Conservation (phyloP, 2,113 vertebrate genomes). For the Microtus ochrogaster region DNA sequence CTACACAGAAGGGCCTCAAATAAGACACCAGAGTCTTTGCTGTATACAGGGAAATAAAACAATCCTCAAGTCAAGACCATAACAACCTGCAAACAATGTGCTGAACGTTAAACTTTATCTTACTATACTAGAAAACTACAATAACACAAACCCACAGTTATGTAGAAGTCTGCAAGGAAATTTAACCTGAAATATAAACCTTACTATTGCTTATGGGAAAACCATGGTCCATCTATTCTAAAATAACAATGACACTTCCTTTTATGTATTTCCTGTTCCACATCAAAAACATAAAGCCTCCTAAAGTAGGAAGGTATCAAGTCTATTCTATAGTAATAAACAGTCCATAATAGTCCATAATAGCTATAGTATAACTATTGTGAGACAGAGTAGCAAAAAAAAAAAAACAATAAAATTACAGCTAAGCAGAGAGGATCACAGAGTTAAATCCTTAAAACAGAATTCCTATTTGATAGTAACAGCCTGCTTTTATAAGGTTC, state of each 20-base stretch:
- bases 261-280: not conserved
- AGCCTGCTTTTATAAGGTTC: not conserved
- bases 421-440: not conserved
- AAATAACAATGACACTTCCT: not conserved
- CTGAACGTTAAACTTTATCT: constrained; percentile 16
- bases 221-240: not conserved
- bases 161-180: not conserved
- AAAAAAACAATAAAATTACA: not conserved
- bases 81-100: not conserved
- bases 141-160: not conserved
- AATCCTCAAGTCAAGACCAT: constrained; percentile 6
- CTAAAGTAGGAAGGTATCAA: not conserved
- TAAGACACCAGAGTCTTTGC: constrained; percentile 19
- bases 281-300: not conserved
- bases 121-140: not conserved
- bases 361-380: not conserved
- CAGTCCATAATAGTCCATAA: no score
- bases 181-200: constrained; percentile 2
- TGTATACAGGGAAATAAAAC: constrained; percentile 22
- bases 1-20: constrained; percentile 16
- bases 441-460: not conserved
- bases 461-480: not conserved
- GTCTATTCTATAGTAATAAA: not conserved
- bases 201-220: not conserved
- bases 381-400: not conserved